These are phyloP conservation scores for Benthosema pterotum DNA, from an alignment of 2,797 vertebrate genomes.

Conservation along the genomic window DNA sequence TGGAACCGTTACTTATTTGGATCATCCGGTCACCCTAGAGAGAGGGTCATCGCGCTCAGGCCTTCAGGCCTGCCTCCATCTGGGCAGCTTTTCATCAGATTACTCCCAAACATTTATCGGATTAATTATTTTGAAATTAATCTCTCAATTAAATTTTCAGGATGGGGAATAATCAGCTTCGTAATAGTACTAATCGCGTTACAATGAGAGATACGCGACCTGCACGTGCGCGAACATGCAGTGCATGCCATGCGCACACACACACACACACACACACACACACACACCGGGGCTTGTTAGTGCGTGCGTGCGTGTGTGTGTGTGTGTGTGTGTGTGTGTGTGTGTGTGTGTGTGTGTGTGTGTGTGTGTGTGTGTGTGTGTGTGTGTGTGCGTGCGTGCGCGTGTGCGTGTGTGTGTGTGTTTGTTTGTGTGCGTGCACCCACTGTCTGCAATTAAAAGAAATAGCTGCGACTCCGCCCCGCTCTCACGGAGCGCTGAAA, in stretches of 20 bases:
- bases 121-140: slow-evolving; percentile 69
- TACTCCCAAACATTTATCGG: slow-evolving; percentile 63
- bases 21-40: no score
- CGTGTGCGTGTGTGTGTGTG: no score
- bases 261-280: no score
- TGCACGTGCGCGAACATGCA: slow-evolving; percentile 2
- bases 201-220: background rate
- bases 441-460: slow-evolving; percentile 11
- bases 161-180: slow-evolving; percentile 30
- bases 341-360: no score
- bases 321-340: no score
- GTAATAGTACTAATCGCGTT: slow-evolving; percentile 10
- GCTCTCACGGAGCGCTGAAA: slow-evolving; percentile 31
- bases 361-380: no score
- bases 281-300: background rate
- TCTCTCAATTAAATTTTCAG: slow-evolving; percentile 40
- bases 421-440: no score
- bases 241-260: no score
- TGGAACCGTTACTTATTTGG: no score
- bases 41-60: slow-evolving; percentile 35
- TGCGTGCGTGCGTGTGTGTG: no score
- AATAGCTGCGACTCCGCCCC: background rate
- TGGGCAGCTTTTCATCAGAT: slow-evolving; percentile 69
- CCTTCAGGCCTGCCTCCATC: slow-evolving; percentile 67
- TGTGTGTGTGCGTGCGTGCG: no score